Evolutionary conservation across 1,140 invertebrate genomes (phyloP).

Genomic region (Drosophila lowei): DNA sequence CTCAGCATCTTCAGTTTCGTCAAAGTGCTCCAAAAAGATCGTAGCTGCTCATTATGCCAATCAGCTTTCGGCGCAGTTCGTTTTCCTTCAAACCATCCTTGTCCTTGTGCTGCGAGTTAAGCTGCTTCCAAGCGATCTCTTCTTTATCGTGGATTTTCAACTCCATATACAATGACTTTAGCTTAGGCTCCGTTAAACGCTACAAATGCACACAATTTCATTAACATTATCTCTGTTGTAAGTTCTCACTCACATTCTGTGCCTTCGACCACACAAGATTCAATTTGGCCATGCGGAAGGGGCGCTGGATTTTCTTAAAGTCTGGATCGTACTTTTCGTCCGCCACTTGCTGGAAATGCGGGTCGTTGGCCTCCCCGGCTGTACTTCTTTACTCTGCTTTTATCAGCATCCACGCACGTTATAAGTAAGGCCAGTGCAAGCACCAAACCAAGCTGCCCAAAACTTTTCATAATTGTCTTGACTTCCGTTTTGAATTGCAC

Average conservation of each 20-base stretch:
- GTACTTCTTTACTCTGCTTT: conserved; percentile 72
- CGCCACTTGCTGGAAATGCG: conserved; percentile 54
- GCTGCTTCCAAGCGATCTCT: conserved; percentile 92
- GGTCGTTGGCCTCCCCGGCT: conserved; percentile 68
- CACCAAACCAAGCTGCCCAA: not conserved
- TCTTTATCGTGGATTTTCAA: conserved; percentile 96
- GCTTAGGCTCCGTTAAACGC: conserved; percentile 91
- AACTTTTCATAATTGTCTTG: conserved; percentile 11
- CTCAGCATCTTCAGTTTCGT: conserved; percentile 86
- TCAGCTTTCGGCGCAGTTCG: conserved; percentile 90
- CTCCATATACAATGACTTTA: conserved; percentile 94
- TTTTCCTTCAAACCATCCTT: conserved; percentile 94
- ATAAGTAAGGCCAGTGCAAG: conserved; percentile 26
- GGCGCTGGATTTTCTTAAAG: conserved; percentile 87
- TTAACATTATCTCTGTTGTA: not conserved
- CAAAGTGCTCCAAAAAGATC: conserved; percentile 91
- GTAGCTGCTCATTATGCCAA: conserved; percentile 92
- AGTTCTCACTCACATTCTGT: conserved; percentile 86
- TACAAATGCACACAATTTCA: conserved; percentile 81
- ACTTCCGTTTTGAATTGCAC: conserved; percentile 8
- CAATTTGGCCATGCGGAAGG: conserved; percentile 93
- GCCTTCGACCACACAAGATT: conserved; percentile 94
- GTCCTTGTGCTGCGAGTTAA: conserved; percentile 92
- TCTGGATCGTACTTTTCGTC: conserved; percentile 71
- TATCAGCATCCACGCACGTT: conserved; percentile 48